Conservation (phyloP, 2,113 vertebrate species). For the Melanerpes formicivorus region DNA sequence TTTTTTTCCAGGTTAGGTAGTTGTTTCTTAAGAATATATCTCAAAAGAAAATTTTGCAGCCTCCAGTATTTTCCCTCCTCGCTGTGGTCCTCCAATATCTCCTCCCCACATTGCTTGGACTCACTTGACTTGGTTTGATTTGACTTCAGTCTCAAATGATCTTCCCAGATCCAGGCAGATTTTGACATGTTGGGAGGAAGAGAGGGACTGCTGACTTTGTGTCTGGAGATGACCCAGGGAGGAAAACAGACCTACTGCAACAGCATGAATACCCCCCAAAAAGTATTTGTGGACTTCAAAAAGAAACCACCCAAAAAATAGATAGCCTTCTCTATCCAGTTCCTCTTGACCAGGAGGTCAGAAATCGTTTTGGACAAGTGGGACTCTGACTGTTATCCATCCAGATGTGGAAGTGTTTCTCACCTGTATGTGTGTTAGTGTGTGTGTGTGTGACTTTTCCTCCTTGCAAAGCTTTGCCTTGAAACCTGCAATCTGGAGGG, state of each 20-base stretch:
- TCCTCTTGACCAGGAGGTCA: not conserved
- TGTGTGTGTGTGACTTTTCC: not conserved
- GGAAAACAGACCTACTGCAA: not conserved
- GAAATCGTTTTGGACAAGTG: constrained; percentile 2
- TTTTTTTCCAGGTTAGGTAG: not conserved
- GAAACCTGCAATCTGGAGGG: not conserved
- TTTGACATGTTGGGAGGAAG: not conserved
- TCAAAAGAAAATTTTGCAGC: not conserved
- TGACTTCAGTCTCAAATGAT: constrained; percentile 1
- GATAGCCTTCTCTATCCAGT: not conserved
- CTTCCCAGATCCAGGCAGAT: not conserved
- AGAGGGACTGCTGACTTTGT: not conserved
- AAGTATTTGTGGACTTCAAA: not conserved
- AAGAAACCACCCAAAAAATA: not conserved
- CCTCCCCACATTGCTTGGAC: not conserved
- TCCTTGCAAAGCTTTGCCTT: not conserved
- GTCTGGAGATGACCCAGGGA: constrained; percentile 27
- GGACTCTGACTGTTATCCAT: not conserved
- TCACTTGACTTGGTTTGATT: not conserved
- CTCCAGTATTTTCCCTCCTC: not conserved
- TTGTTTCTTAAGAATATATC: not conserved
- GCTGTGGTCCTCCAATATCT: not conserved
- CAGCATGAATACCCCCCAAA: not conserved
- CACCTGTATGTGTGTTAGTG: not conserved
- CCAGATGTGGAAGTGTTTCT: not conserved